These are phyloP conservation scores for Rhynchotus rufescens DNA, from an alignment of 2,797 vertebrate genomes.

Conservation along the genomic window DNA sequence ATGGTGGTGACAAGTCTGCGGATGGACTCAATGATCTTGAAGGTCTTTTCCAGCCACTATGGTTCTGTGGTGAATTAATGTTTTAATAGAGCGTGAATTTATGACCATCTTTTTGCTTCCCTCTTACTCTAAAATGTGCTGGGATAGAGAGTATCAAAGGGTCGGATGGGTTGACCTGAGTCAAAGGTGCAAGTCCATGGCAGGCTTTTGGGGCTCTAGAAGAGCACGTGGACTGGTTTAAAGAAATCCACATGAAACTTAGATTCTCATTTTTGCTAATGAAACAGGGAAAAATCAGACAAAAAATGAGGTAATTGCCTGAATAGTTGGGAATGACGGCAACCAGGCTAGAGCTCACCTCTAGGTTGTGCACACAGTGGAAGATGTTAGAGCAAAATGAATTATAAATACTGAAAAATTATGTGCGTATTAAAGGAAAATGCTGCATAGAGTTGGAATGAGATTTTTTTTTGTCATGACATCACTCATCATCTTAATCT, in stretches of 20 bases:
- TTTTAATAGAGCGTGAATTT: background rate
- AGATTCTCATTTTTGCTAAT: background rate
- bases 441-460: background rate
- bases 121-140: background rate
- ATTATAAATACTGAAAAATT: background rate
- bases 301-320: background rate
- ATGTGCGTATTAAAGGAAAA: background rate
- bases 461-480: background rate
- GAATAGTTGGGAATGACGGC: too few relatives aligned
- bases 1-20: too few relatives aligned
- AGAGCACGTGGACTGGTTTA: background rate
- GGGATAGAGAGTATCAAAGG: background rate
- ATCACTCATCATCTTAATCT: accelerated
- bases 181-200: background rate
- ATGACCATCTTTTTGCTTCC: accelerated
- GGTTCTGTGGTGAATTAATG: background rate
- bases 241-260: background rate
- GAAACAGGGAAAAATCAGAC: background rate
- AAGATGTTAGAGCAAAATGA: too few relatives aligned
- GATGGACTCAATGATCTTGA: too few relatives aligned
- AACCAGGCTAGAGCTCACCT: too few relatives aligned
- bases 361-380: too few relatives aligned
- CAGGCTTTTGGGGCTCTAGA: background rate
- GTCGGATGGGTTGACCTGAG: background rate
- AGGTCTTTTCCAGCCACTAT: too few relatives aligned